Conservation (phyloP, 2,797 vertebrate genomes). For the Poeciliopsis turneri region DNA sequence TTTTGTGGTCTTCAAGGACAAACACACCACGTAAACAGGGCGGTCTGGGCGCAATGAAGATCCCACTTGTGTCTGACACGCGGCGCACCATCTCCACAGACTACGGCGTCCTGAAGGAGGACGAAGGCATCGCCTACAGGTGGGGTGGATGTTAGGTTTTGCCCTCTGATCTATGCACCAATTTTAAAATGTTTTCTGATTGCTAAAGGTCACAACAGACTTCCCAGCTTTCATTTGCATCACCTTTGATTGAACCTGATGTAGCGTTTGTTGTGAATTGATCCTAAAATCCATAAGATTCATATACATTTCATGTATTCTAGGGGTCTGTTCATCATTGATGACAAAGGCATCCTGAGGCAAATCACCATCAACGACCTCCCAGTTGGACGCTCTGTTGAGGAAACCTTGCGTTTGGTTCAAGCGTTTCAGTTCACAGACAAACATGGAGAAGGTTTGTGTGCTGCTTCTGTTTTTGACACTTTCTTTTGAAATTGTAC, state of each 20-base stretch:
- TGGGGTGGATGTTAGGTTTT: conserved; percentile 50
- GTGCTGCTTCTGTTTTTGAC: background rate
- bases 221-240: background rate
- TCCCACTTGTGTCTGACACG: conserved; percentile 91
- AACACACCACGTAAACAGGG: conserved; percentile 94
- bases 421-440: conserved; percentile 99
- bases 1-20: conserved; percentile 77
- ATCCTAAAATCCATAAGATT: background rate
- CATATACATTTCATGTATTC: conserved; percentile 11
- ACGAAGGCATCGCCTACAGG: conserved; percentile 97
- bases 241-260: background rate
- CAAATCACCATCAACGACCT: conserved; percentile 99
- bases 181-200: background rate
- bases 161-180: background rate
- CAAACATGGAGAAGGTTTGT: conserved; percentile 94
- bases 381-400: conserved; percentile 94
- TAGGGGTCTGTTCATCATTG: conserved; percentile 97
- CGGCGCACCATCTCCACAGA: conserved; percentile 87
- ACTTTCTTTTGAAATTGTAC: background rate
- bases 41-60: conserved; percentile 92
- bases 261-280: background rate
- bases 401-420: conserved; percentile 94
- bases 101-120: conserved; percentile 94
- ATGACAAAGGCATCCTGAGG: conserved; percentile 91
- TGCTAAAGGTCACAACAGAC: background rate